Conservation (phyloP, 2,113 vertebrate species). For the Malurus cyaneus region DNA sequence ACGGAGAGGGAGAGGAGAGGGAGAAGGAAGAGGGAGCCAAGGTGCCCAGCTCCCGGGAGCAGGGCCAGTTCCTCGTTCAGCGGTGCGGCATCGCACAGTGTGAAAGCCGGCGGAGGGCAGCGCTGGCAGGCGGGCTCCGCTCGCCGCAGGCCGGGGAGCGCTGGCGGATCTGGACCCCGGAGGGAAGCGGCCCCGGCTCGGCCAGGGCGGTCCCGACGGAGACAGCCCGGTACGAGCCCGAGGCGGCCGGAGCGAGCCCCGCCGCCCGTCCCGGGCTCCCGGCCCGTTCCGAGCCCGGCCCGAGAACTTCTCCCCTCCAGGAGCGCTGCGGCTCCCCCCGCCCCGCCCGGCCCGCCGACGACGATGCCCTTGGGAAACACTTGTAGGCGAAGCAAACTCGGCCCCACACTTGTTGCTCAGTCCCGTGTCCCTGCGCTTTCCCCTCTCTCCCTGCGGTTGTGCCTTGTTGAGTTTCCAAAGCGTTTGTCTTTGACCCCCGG, state of each 20-base stretch:
- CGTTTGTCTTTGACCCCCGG: not conserved
- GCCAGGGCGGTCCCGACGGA: not conserved
- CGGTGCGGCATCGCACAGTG: fast-evolving
- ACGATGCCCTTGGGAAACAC: not conserved
- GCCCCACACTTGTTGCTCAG: not conserved
- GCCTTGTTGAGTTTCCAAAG: not conserved
- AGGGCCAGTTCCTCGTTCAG: not conserved
- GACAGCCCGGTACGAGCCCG: not conserved
- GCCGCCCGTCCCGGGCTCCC: not conserved
- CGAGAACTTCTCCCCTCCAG: not conserved
- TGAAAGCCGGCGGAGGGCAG: not conserved
- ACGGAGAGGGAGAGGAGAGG: not conserved
- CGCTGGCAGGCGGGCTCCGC: not conserved
- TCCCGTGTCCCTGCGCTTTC: not conserved
- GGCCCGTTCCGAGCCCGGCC: not conserved
- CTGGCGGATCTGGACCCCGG: too few relatives aligned
- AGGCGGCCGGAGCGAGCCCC: not conserved
- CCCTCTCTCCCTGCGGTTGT: not conserved
- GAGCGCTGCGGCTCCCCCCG: not conserved
- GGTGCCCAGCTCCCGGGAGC: not conserved
- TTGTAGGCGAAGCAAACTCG: not conserved
- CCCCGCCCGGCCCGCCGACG: not conserved
- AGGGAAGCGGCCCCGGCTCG: not conserved
- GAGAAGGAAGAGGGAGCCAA: not conserved
- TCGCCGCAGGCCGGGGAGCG: not conserved